A percentile compares a stretch with the other conserved stretches of the same genome.
phyloP scores from a whole-genome alignment of 2,113 vertebrate species.

The Fulica atra region DNA sequence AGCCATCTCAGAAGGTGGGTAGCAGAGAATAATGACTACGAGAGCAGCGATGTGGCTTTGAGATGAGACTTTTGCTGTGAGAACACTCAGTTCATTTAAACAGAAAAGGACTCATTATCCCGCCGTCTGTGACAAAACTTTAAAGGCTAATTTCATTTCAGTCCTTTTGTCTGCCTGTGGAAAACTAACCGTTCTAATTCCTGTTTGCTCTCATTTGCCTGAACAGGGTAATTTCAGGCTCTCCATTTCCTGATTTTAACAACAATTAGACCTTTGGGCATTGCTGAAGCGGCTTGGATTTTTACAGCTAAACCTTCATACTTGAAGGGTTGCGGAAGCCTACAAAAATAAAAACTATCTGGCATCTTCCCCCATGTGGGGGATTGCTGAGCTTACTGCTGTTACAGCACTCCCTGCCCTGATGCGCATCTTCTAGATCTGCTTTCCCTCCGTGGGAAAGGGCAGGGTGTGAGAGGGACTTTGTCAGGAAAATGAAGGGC shows the following conservation, averaged over 20 bases:
- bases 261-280: slow-evolving; percentile 42
- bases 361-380: neutral
- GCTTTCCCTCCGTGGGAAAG: neutral
- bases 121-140: slow-evolving; percentile 50
- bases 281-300: slow-evolving; percentile 16
- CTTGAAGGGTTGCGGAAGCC: neutral
- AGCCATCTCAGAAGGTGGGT: slow-evolving; percentile 31
- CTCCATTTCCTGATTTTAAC: slow-evolving; percentile 19
- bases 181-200: slow-evolving; percentile 47
- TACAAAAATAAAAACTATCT: neutral
- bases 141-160: slow-evolving; percentile 67
- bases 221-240: slow-evolving; percentile 48
- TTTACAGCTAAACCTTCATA: slow-evolving; percentile 16
- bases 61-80: slow-evolving; percentile 59
- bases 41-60: slow-evolving; percentile 24
- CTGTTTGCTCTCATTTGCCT: slow-evolving; percentile 51
- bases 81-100: slow-evolving; percentile 61
- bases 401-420: neutral
- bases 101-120: slow-evolving; percentile 65
- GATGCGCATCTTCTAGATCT: neutral
- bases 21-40: slow-evolving; percentile 31
- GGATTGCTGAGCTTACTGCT: neutral
- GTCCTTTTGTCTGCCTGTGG: slow-evolving; percentile 46
- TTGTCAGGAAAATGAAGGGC: neutral
- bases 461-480: neutral